Base-by-base conservation (phyloP, 2,888 invertebrate genomes). In the Amblyjoppa proteus region DNA sequence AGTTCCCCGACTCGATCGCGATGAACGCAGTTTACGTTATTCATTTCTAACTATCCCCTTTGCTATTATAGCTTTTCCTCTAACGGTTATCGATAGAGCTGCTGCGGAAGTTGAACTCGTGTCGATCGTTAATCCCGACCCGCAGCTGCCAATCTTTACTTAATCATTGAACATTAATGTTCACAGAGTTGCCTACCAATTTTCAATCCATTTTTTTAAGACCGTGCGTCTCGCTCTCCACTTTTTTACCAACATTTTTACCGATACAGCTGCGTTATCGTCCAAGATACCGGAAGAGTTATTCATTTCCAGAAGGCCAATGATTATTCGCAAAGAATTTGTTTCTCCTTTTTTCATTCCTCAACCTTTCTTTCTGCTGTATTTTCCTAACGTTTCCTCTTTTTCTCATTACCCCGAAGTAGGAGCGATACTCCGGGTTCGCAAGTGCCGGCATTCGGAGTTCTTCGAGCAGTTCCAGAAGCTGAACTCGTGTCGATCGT, bases 81-180 rank as follows among this genome's bases (percentile, higher is more conserved):
- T 80, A 83, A 83, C 74, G 53, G 79, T 74, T 69, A 80, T 83
- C 79, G 69, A 79, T 11, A 13, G 61, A 64, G 34, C 41, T 53
- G 75, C 49, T 71, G 64, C 75, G 80, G 45, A 83, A 83, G 70
- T 79, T 53, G 56, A 64, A 20, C 76, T 56, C 73, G 66, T 25
- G 77, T 77, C 56, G 38, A 69, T 58, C 49, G 28, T 61, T 74
- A 61, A 69, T 58, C 73, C 68, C 73, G 49, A 25, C 9, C 31
- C 25, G 9, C 28, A 45, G 7, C 45, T 25, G 28, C 16, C 61
- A 58, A 11, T 58, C 58, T 28, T 28, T 0, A 41, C 11, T 58
- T 25, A 28, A 58, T 20, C 28, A 58, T 11, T 11, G 41, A 41
- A 41, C 41, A 11, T 41, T 41, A 41, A 41, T 41, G 41, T 2